A percentile compares a stretch with the other conserved stretches of the same genome.
phyloP scores from a whole-genome alignment of 2,888 invertebrate species.

The Homarus gammarus region DNA sequence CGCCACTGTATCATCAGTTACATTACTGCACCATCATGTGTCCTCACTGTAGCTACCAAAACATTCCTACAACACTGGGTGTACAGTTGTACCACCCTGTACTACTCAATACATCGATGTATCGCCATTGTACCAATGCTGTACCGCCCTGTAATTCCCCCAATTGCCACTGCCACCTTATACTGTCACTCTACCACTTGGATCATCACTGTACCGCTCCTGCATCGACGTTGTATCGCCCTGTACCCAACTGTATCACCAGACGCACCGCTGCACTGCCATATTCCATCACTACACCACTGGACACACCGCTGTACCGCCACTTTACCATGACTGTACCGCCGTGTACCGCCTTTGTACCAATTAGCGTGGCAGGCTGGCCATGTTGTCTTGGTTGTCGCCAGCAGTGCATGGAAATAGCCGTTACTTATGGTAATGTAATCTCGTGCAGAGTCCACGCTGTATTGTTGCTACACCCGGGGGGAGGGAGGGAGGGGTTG shows the following conservation, averaged over 20 bases:
- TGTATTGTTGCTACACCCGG: constrained; percentile 21
- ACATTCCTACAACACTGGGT: too few species aligned
- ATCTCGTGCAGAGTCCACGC: constrained; percentile 29
- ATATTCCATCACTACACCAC: not conserved
- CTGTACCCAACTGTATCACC: not conserved
- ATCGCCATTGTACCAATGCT: not conserved
- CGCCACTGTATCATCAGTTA: not conserved
- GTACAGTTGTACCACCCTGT: too few species aligned
- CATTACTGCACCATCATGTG: not conserved
- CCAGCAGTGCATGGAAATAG: constrained; percentile 44
- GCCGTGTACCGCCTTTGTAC: constrained; percentile 20
- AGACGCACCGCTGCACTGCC: not conserved
- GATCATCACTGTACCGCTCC: too few species aligned
- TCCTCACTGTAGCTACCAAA: too few species aligned
- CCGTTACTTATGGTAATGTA: constrained; percentile 61
- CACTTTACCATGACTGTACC: not conserved
- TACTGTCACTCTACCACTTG: too few species aligned
- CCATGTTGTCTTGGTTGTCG: constrained; percentile 35
- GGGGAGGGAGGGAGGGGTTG: not conserved
- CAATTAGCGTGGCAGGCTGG: constrained; percentile 31
- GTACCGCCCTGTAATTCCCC: not conserved
- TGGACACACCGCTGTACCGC: not conserved
- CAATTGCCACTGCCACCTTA: too few species aligned
- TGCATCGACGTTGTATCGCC: not conserved
- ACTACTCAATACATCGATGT: too few species aligned